Base-by-base conservation (phyloP, 2,113 vertebrate species). In the Crocuta crocuta region DNA sequence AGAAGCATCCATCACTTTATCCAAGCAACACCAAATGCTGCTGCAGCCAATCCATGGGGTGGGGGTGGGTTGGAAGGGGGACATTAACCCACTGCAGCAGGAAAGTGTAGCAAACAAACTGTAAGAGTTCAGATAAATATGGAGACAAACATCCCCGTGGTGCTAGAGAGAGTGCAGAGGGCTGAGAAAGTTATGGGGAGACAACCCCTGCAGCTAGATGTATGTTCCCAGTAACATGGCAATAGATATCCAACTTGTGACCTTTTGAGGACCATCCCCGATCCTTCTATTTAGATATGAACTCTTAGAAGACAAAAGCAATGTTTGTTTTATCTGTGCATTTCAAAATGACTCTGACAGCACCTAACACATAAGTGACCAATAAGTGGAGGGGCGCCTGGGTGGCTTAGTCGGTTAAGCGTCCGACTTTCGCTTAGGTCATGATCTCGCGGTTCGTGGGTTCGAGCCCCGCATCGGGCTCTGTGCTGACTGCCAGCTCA, bases 1-100 rank as follows among this genome's bases (percentile, higher is more conserved):
- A 93, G 78, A 95, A 58, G 50, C 97, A 99, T 98, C 90, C 93
- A 98, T 99, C 98, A 98, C 86, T 85, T 95, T 98, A 98, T 96
- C 84, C 93, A 98, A 98, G 97, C 92, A 98, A 94, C 85, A 97
- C 68, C 94, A 78, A 97, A 95, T 48, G 10, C 4, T 24, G 76
- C 94, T 79, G 66, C 26, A 86, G 84, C 76, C 86, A 63, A 95
- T 97, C 87, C 93, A 83, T 97, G 83, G 95, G 53, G 13, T 50
- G 50, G 53, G 92, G 55, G 74, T 1, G 4, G 13, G 12, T 35
- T 19, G 10, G 39, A 39, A 39, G n/a, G 71, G 45, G 9, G 48
- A 7, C 94, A 45, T 16, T 82, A 78, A 84, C 85, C 48, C 5
- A 76, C 15, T 28, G 12, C 4, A 95, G 48, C 21, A 48, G 45